These are phyloP conservation scores for Coreius guichenoti DNA, from an alignment of 2,797 vertebrate species.

Conservation along the genomic window DNA sequence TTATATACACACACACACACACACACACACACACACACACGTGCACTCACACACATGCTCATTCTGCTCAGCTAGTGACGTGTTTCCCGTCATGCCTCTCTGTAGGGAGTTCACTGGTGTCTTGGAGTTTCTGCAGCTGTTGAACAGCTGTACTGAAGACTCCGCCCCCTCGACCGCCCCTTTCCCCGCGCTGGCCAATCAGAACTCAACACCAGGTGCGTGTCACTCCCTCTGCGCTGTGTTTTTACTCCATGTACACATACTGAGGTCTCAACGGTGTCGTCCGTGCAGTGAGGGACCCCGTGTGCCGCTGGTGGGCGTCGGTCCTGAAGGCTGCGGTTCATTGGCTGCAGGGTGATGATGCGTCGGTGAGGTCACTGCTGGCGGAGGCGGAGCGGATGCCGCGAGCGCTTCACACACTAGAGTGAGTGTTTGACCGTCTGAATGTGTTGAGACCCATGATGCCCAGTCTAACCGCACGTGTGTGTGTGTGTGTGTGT, in stretches of 20 bases:
- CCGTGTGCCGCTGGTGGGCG: conserved; percentile 96
- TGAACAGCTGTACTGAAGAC: conserved; percentile 92
- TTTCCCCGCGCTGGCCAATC: conserved; percentile 77
- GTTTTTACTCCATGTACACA: neutral
- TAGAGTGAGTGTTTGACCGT: conserved; percentile 73
- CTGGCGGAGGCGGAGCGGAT: conserved; percentile 89
- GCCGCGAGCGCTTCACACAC: conserved; percentile 87
- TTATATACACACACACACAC: conserved; percentile 5
- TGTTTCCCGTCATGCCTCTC: neutral
- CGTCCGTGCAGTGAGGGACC: conserved; percentile 81
- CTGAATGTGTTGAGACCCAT: neutral
- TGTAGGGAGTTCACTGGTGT: conserved; percentile 85
- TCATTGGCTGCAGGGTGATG: conserved; percentile 92
- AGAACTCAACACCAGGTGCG: conserved; percentile 75
- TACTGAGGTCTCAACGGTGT: neutral
- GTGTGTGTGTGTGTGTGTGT: conserved; percentile 35
- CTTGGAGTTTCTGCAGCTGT: conserved; percentile 89
- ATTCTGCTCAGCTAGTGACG: neutral
- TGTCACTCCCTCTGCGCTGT: neutral
- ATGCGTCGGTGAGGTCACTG: conserved; percentile 81
- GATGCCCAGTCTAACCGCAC: neutral
- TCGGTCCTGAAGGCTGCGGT: conserved; percentile 86
- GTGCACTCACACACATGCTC: neutral
- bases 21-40: neutral
- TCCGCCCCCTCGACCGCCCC: conserved; percentile 74